Conservation (phyloP, 1,140 invertebrate genomes). For the Drosophila quadrilineata region DNA sequence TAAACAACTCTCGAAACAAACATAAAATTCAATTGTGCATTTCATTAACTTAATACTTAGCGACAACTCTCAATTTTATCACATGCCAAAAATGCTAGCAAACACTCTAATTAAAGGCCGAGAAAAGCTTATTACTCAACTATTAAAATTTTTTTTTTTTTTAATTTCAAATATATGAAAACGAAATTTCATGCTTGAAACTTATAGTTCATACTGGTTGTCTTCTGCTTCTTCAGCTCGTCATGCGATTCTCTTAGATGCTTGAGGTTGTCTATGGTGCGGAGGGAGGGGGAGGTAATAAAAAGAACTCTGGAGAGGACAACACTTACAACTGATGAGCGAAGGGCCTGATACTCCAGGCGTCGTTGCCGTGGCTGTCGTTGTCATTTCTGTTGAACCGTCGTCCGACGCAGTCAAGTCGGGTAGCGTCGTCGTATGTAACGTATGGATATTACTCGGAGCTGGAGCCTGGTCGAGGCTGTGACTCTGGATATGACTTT, state of each 20-base stretch:
- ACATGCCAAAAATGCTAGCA: slow-evolving; percentile 74
- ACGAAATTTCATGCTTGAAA: too few species aligned
- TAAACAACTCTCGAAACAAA: slow-evolving; percentile 43
- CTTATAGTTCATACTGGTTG: too few species aligned
- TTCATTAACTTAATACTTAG: slow-evolving; percentile 64
- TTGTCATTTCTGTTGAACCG: slow-evolving; percentile 4
- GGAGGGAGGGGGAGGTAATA: not conserved
- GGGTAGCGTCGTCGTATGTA: slow-evolving; percentile 23
- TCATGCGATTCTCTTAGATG: slow-evolving; percentile 2
- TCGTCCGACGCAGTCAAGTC: slow-evolving; percentile 35
- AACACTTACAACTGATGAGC: slow-evolving; percentile 79
- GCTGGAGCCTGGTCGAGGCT: slow-evolving; percentile 10
- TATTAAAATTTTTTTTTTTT: too few species aligned
- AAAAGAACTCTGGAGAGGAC: slow-evolving; percentile 32
- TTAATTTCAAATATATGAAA: slow-evolving; percentile 25
- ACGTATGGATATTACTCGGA: slow-evolving; percentile 9
- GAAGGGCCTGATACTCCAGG: slow-evolving; percentile 45
- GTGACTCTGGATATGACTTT: too few species aligned
- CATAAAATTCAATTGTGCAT: slow-evolving; percentile 49
- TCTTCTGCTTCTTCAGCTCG: too few species aligned
- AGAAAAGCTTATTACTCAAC: slow-evolving; percentile 29
- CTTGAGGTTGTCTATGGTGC: too few species aligned
- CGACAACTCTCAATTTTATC: slow-evolving; percentile 73
- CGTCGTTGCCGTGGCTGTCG: slow-evolving; percentile 41
- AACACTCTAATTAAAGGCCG: slow-evolving; percentile 28